phyloP scores from a whole-genome alignment of 1,140 invertebrate genomes.

The Plutomurus gul region DNA sequence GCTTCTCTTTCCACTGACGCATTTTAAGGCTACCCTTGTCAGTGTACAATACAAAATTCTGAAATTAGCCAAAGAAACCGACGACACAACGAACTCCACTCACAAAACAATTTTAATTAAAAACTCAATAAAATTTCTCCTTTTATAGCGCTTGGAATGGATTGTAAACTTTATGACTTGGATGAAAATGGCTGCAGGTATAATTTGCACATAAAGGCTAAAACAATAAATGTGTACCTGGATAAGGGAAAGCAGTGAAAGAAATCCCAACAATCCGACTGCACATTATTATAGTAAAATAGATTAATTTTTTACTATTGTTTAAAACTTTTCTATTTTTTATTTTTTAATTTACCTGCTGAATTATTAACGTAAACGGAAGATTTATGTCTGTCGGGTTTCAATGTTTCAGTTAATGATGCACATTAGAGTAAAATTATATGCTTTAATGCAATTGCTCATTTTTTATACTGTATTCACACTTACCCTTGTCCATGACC shows the following conservation, averaged over 20 bases:
- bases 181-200: not conserved
- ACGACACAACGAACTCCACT: too few relatives aligned
- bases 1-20: too few relatives aligned
- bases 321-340: too few relatives aligned
- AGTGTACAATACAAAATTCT: too few relatives aligned
- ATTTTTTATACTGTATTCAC: not conserved
- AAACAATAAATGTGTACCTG: constrained; percentile 18
- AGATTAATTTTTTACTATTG: too few relatives aligned
- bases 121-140: too few relatives aligned
- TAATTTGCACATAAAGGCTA: not conserved
- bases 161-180: not conserved
- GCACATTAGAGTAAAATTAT: not conserved
- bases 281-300: not conserved
- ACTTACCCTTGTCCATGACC: not conserved
- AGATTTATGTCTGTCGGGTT: not conserved
- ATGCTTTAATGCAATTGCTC: not conserved
- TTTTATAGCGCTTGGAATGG: too few relatives aligned
- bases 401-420: not conserved
- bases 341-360: too few relatives aligned
- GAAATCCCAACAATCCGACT: constrained; percentile 38
- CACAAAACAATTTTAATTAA: too few relatives aligned
- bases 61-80: too few relatives aligned
- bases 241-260: constrained; percentile 36
- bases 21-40: too few relatives aligned
- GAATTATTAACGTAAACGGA: constrained; percentile 16